Base-by-base conservation (phyloP, 2,113 vertebrate species). In the Nothocercus nigrocapillus region DNA sequence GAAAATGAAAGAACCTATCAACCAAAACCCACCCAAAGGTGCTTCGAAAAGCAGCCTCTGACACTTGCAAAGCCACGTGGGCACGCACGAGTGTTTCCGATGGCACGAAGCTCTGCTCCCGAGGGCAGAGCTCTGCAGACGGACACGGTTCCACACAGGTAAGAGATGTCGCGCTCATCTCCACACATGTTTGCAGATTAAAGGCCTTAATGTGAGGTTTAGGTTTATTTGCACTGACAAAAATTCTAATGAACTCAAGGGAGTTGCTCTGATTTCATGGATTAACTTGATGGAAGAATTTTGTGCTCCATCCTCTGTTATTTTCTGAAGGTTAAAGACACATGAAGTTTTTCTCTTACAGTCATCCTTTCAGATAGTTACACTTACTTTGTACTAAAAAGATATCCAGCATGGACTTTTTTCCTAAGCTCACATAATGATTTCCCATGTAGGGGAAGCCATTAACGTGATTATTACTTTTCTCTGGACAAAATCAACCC, bases 401-500 rank as follows among this genome's bases (percentile, higher is more conserved):
- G 42, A 30, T 58, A 75, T 47, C 38, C 64, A 75, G 34, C 40
- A 42, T 30, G 45, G 74, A 84, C 20, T 34, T 93, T 86, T 94
- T 90, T 42, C 28, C 90, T 93, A 95, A 76, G 85, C 87, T 92
- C 82, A 90, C 83, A 47, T 32, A 69, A 78, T 70, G 56, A 87
- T 94, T 94, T 95, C 82, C 82, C 8, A 1, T 51, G 84, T 27
- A 73, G 59, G 30, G 20, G 7, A 20, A 83, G 34, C 45, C 91
- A 80, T 87, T 95, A 88, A 70, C 84, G 83, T 2, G 34, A 89
- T 61, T 68, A 56, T 72, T 56, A 36, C 7, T 45, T 93, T 69
- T 89, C 88, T 58, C 88, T 79, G 59, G 86, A 80, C 62, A 89
- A 94, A 95, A 96, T 94, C 92, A 96, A 85, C 59, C 84, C 45